Evolutionary conservation across 2,888 invertebrate species (phyloP).

Genomic region (Heliconius hortense): DNA sequence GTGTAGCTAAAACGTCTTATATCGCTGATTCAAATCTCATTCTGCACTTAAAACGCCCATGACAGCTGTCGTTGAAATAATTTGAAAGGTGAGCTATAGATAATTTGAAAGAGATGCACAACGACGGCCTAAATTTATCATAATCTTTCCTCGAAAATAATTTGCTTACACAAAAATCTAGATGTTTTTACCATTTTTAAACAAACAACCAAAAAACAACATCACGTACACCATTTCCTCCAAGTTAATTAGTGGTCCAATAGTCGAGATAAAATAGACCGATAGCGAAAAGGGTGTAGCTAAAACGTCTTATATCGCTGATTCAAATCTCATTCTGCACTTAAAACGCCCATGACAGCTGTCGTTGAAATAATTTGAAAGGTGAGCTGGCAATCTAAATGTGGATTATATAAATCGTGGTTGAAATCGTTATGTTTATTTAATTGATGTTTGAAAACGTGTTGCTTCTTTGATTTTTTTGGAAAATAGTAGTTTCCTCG

Average conservation of each 20-base stretch:
- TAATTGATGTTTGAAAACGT: neutral
- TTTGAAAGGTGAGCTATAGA: slow-evolving; percentile 3
- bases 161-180: neutral
- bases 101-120: too few relatives aligned
- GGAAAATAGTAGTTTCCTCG: too few relatives aligned
- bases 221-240: slow-evolving; percentile 23
- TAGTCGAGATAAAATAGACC: slow-evolving; percentile 9
- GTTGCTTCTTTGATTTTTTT: neutral
- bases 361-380: slow-evolving; percentile 17
- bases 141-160: neutral
- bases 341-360: slow-evolving; percentile 20
- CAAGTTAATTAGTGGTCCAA: slow-evolving; percentile 31
- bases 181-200: neutral
- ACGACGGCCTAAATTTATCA: too few relatives aligned
- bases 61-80: slow-evolving; percentile 19
- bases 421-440: neutral
- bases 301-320: slow-evolving; percentile 25
- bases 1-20: slow-evolving; percentile 22
- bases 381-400: neutral
- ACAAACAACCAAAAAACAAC: neutral
- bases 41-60: slow-evolving; percentile 15
- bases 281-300: slow-evolving; percentile 21
- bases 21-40: slow-evolving; percentile 28
- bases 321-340: slow-evolving; percentile 25
- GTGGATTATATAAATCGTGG: neutral